Conservation (phyloP, 2,113 vertebrate species). For the Cercocebus atys region DNA sequence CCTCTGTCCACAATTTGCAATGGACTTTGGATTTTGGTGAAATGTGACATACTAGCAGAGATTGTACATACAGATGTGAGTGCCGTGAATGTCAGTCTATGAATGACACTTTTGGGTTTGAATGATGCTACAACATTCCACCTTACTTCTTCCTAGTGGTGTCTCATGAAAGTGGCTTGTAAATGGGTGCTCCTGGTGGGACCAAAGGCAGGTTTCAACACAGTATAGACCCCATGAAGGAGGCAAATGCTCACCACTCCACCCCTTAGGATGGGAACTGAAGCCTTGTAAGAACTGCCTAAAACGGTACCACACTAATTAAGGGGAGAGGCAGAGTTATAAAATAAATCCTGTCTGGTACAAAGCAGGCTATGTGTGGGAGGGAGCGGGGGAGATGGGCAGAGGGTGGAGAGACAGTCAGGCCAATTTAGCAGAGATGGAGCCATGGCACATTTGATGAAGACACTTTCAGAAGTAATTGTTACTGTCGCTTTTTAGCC, state of each 20-base stretch:
- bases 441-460: constrained; percentile 50
- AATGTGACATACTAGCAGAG: background rate
- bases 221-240: background rate
- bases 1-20: background rate
- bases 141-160: background rate
- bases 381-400: background rate
- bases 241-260: background rate
- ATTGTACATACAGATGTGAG: background rate
- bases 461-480: constrained; percentile 66
- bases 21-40: background rate
- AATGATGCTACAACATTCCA: background rate
- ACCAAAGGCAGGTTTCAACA: background rate
- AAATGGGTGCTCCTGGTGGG: background rate
- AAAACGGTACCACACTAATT: constrained; percentile 29
- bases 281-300: background rate
- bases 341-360: background rate
- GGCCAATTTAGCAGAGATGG: constrained; percentile 28
- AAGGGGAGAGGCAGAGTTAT: constrained; percentile 14
- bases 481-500: constrained; percentile 36
- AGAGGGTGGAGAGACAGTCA: constrained; percentile 19
- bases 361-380: constrained; percentile 31
- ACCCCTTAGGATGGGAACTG: background rate
- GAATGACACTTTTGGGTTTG: background rate
- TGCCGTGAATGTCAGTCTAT: background rate
- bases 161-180: background rate